Evolutionary conservation across 2,888 invertebrate species (phyloP), one percentile per base, ranked within the genome.

Genomic region (Drosophila sordidula): DNA sequence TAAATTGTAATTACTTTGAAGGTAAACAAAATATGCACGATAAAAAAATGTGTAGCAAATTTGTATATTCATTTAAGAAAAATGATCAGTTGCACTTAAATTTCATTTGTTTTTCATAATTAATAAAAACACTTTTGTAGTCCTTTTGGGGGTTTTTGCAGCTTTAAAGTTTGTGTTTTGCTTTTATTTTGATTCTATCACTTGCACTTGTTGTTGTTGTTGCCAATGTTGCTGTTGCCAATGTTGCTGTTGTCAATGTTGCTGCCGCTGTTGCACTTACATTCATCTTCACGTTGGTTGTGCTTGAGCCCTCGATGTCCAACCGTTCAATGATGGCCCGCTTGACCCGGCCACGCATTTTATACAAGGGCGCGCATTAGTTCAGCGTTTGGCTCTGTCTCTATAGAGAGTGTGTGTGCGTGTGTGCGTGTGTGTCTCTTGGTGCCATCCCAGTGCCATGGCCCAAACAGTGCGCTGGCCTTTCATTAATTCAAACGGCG

Each of bases 221-320:
- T 49, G 41, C 3, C 41, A 6, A 5, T 42, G 54, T 52, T 56
- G 55, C 54, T 14, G 49, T 11, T 51, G 44, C 3, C 38, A 16
- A 3, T 45, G 50, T 56, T 56, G 59, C 51, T 25, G 49, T 6
- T 51, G 44, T 3, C 38, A n/a, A 2, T 45, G 50, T 3, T 38
- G 54, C 0, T 55, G 47, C 9, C 63, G 38, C 6, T 39, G 44
- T 49, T 57, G 58, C 65, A 79, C 90, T 90, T 81, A 91, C 91
- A 84, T 86, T 90, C 91, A 91, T 91, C 62, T 82, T 89, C 64
- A 80, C 76, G 90, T 84, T 85, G 88, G 89, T 87, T 81, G 86
- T 87, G 87, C 80, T 77, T 86, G 74, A 75, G 76, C 84, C 80
- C 84, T 87, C 81, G 85, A 75, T 81, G 80, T 89, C 89, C 88